Evolutionary conservation across 2,797 vertebrate species (phyloP), one percentile per base, ranked within the genome.

Genomic region (Sebastolobus altivelis): DNA sequence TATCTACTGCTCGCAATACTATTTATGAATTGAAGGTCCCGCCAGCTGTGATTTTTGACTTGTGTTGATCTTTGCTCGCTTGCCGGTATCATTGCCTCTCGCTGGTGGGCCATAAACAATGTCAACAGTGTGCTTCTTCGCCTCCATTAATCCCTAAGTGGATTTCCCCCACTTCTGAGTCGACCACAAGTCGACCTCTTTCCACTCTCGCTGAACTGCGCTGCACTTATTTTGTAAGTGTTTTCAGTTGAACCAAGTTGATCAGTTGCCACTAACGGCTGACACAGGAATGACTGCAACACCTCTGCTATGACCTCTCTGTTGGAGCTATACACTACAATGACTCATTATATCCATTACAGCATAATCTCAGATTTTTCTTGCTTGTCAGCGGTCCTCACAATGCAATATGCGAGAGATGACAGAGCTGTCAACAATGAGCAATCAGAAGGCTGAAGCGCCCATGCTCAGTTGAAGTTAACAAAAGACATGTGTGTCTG

Each of bases 371-470:
- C 65, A 67, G 43, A 73, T 80, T 77, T 65, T 65, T 43, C 76
- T 74, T 65, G 81, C 68, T 76, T 87, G 85, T 87, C 84, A 90
- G 68, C 55, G 37, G 7, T 79, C 73, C 67, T 86, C 49, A 75
- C 54, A 63, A 71, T 13, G 72, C 70, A 63, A 65, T 65, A 80
- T 29, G 66, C 10, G 18, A 78, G 82, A 62, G 70, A 86, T 29
- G 84, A 78, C 87, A 84, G 76, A 81, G 81, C 86, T 85, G 83
- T 82, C 90, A 69, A 88, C 75, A 75, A 68, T 6, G 54, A 88
- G 68, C 65, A 74, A 75, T 83, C 59, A 74, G 66, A 77, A 22
- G 75, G 70, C 82, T 71, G 71, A 82, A 82, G 65, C n/a, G 43
- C 82, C 75, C 33, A 66, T 65, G 58, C 75, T 72, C 68, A 27